A percentile compares a stretch with the other conserved stretches of the same genome.
These are phyloP conservation scores for Atlantisia rogersi DNA, from an alignment of 2,113 vertebrate species.

Conservation along the genomic window DNA sequence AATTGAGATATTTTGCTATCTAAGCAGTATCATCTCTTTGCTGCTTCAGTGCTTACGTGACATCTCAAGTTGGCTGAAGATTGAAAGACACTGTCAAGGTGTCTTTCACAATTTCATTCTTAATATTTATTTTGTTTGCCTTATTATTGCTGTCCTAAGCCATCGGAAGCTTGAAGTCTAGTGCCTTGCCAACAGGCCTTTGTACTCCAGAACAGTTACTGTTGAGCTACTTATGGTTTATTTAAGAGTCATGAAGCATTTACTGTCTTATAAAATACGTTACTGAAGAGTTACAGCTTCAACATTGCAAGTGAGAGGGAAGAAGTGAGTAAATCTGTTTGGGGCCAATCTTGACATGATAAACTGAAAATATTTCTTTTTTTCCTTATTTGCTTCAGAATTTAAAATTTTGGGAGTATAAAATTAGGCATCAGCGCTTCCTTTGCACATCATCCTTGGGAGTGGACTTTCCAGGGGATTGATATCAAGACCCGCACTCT, in stretches of 20 bases:
- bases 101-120: slow-evolving; percentile 4
- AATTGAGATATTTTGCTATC: slow-evolving; percentile 44
- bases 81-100: slow-evolving; percentile 33
- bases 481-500: neutral
- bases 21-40: slow-evolving; percentile 29
- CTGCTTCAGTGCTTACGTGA: slow-evolving; percentile 42
- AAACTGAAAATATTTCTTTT: neutral
- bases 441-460: neutral
- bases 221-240: neutral
- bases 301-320: neutral
- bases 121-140: slow-evolving; percentile 35
- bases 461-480: neutral
- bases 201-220: neutral
- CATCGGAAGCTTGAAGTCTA: neutral
- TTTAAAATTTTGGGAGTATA: neutral
- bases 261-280: neutral
- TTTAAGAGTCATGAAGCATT: slow-evolving; percentile 27
- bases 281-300: slow-evolving; percentile 4
- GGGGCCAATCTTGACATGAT: neutral
- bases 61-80: slow-evolving; percentile 35
- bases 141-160: neutral
- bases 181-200: neutral
- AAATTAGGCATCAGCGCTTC: neutral
- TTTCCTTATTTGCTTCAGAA: neutral
- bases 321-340: neutral